Evolutionary conservation across 2,113 vertebrate species (phyloP).

Genomic region (Lipophrys pholis): DNA sequence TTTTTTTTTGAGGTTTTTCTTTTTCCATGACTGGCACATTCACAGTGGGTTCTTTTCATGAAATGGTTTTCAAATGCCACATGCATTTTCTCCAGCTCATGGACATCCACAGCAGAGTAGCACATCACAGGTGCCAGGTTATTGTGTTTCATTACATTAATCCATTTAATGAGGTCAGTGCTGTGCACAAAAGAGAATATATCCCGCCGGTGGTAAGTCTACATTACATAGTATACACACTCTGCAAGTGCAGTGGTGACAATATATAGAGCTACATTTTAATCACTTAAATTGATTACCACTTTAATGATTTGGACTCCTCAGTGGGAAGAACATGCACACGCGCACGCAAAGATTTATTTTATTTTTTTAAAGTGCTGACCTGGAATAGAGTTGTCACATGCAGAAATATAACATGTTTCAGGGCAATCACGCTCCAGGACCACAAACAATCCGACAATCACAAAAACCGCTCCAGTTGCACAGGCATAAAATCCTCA

Average conservation of each 20-base stretch:
- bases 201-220: not conserved
- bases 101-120: slow-evolving; percentile 1
- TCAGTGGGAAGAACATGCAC: not conserved
- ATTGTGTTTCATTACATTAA: not conserved
- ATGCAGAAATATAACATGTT: slow-evolving; percentile 29
- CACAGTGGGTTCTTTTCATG: slow-evolving; percentile 7
- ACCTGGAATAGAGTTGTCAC: slow-evolving; percentile 40
- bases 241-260: slow-evolving; percentile 15
- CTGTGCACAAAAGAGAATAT: slow-evolving; percentile 7
- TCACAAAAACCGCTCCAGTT: not conserved
- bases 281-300: slow-evolving; percentile 35
- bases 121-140: slow-evolving; percentile 3
- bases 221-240: slow-evolving; percentile 1
- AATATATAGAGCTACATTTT: slow-evolving; percentile 13
- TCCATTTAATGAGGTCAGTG: slow-evolving; percentile 1
- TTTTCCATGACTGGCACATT: slow-evolving; percentile 22
- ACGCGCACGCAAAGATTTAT: slow-evolving; percentile 4
- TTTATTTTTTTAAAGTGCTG: slow-evolving; percentile 4
- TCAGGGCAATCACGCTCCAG: slow-evolving; percentile 30
- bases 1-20: not conserved
- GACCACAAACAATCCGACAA: slow-evolving; percentile 14
- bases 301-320: slow-evolving; percentile 38
- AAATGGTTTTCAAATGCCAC: slow-evolving; percentile 28
- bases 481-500: slow-evolving; percentile 23
- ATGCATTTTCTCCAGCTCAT: not conserved